Evolutionary conservation across 2,113 vertebrate species (phyloP).

Genomic region (Lanius collurio): DNA sequence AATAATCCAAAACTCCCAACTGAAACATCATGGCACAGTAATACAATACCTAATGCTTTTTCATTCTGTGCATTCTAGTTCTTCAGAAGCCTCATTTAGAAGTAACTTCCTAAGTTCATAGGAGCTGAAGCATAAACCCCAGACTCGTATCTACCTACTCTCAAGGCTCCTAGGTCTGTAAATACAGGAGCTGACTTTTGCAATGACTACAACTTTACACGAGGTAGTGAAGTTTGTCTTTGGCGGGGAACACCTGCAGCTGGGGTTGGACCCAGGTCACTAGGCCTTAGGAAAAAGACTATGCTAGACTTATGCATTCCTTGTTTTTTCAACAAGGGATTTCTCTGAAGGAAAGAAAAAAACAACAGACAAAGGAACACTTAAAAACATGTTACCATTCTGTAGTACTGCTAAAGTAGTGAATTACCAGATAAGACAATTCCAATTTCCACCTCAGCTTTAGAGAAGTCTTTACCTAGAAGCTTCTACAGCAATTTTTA

Average conservation of each 20-base stretch:
- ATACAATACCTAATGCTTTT: neutral
- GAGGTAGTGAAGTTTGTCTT: neutral
- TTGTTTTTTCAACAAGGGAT: neutral
- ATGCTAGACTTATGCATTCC: neutral
- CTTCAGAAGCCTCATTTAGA: neutral
- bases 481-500: neutral
- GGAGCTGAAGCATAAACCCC: neutral
- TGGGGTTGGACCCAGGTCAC: neutral
- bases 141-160: neutral
- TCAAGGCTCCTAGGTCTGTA: neutral
- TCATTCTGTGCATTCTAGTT: neutral
- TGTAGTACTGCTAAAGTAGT: neutral
- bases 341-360: neutral
- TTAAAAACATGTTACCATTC: neutral
- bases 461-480: neutral
- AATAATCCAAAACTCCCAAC: neutral
- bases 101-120: neutral
- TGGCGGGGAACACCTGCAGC: neutral
- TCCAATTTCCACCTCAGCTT: neutral
- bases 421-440: neutral
- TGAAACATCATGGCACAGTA: neutral
- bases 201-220: neutral
- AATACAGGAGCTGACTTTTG: neutral
- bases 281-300: neutral
- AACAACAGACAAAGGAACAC: neutral